Conservation (phyloP, 2,113 vertebrate genomes). For the Ariopsis seemanni region DNA sequence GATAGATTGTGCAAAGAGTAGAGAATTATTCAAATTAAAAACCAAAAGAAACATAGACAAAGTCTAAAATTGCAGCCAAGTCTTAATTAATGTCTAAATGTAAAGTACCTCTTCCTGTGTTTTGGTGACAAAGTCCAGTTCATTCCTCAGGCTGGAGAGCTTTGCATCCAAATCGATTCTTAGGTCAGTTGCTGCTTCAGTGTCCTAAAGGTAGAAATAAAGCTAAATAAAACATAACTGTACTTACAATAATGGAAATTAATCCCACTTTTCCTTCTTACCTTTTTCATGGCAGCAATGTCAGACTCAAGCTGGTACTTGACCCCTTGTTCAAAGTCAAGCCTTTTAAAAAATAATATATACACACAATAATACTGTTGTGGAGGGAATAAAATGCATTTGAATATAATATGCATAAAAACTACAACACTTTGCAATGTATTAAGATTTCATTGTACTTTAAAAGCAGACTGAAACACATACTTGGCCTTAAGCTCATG, state of each 20-base stretch:
- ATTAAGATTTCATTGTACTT: neutral
- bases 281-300: slow-evolving; percentile 65
- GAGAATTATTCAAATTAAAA: neutral
- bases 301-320: slow-evolving; percentile 68
- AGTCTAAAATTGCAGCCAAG: neutral
- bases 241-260: neutral
- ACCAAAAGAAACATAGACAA: neutral
- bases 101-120: slow-evolving; percentile 61
- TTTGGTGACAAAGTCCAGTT: slow-evolving; percentile 63
- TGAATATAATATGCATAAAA: neutral
- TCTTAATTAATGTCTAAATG: neutral
- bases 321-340: slow-evolving; percentile 68
- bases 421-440: neutral
- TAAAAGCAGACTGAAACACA: slow-evolving; percentile 23
- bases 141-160: slow-evolving; percentile 59
- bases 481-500: slow-evolving; percentile 70
- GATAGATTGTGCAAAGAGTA: neutral
- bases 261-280: slow-evolving; percentile 2
- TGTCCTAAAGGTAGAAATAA: slow-evolving; percentile 54
- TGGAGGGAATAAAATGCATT: neutral
- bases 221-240: neutral
- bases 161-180: slow-evolving; percentile 63
- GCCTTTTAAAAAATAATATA: slow-evolving; percentile 45
- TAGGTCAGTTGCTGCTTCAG: slow-evolving; percentile 61
- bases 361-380: neutral